Evolutionary conservation across 2,888 invertebrate species (phyloP).

Genomic region (Conchocele bisecta): DNA sequence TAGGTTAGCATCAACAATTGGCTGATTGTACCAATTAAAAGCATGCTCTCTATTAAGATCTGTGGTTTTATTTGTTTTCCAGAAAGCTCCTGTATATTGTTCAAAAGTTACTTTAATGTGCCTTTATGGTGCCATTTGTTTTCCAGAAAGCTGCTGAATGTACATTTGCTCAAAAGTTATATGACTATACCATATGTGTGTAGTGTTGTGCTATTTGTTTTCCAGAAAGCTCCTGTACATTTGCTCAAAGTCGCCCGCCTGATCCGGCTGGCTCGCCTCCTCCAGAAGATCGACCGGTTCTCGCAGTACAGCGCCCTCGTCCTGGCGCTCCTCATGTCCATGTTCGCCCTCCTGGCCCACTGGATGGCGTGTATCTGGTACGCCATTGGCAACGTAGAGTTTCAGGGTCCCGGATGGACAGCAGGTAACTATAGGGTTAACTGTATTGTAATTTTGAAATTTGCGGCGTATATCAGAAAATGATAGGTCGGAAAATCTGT

Average conservation of each 20-base stretch:
- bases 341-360: slow-evolving; percentile 96
- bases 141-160: too few species aligned
- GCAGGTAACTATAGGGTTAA: slow-evolving; percentile 87
- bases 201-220: too few species aligned
- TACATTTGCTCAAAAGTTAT: too few species aligned
- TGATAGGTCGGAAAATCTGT: too few species aligned
- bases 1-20: too few species aligned
- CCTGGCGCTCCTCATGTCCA: slow-evolving; percentile 95
- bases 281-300: slow-evolving; percentile 98
- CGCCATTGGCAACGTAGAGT: slow-evolving; percentile 95
- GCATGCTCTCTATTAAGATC: too few species aligned
- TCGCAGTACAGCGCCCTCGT: slow-evolving; percentile 98
- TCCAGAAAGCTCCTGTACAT: slow-evolving; percentile 86
- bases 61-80: slow-evolving; percentile 47
- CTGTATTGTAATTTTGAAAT: too few species aligned
- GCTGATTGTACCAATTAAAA: too few species aligned
- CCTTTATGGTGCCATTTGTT: too few species aligned
- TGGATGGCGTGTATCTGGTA: slow-evolving; percentile 99
- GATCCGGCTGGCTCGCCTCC: slow-evolving; percentile 92
- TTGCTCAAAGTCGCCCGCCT: slow-evolving; percentile 95
- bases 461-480: too few species aligned
- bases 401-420: slow-evolving; percentile 89
- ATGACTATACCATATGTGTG: too few species aligned
- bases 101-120: slow-evolving; percentile 97
- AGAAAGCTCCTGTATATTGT: slow-evolving; percentile 88